These are phyloP conservation scores for Sitophilus oryzae DNA, from an alignment of 1,140 invertebrate genomes.

Conservation along the genomic window DNA sequence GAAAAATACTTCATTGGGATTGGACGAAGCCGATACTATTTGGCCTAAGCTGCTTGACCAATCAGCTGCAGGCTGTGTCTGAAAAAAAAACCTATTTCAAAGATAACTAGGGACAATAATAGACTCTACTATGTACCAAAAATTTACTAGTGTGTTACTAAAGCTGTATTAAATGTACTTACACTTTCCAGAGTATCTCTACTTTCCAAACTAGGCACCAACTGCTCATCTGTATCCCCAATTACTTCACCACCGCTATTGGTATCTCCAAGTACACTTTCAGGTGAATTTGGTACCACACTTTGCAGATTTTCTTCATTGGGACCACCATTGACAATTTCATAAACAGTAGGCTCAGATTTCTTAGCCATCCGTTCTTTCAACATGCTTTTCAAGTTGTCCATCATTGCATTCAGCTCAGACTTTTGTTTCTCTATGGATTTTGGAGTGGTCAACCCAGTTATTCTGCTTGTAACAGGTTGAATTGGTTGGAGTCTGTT, in stretches of 20 bases:
- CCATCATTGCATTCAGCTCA: background rate
- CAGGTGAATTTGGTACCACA: background rate
- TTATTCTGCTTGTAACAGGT: background rate
- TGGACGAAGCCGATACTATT: conserved; percentile 19
- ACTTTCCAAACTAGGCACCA: background rate
- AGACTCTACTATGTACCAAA: background rate
- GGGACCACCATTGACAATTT: no score
- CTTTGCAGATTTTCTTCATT: no score
- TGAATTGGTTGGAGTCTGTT: background rate
- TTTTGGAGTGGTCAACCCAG: background rate
- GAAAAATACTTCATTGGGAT: conserved; percentile 25
- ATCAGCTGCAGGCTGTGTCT: no score
- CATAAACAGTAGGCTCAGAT: background rate
- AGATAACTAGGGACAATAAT: background rate
- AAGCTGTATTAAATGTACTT: background rate
- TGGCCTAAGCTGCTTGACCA: conserved; percentile 26
- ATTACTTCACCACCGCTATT: no score
- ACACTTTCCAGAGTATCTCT: background rate
- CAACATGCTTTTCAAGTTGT: background rate
- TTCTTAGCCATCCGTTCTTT: background rate
- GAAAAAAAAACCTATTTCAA: no score
- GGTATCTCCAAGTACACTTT: no score
- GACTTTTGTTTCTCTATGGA: background rate
- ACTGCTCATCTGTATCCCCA: no score
- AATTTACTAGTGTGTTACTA: background rate